Evolutionary conservation across 1,140 invertebrate species (phyloP).

Genomic region (Leptinotarsa texana): DNA sequence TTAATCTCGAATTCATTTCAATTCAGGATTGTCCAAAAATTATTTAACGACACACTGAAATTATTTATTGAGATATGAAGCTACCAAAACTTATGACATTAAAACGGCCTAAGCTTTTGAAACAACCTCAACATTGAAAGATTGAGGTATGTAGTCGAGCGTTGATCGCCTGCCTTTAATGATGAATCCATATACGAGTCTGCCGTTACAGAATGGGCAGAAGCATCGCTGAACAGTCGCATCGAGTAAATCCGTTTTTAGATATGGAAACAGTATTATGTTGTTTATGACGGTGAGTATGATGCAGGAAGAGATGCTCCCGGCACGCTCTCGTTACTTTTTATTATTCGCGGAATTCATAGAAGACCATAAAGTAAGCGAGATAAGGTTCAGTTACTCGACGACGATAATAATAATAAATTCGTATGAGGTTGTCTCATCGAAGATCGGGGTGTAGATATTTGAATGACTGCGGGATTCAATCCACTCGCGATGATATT

Average conservation of each 20-base stretch:
- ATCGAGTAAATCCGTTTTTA: slow-evolving; percentile 41
- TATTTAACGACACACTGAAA: too few relatives aligned
- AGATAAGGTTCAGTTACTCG: slow-evolving; percentile 33
- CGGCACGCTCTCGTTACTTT: slow-evolving; percentile 51
- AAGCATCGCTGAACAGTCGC: background rate
- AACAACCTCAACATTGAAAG: too few relatives aligned
- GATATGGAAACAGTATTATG: slow-evolving; percentile 46
- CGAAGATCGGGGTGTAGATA: slow-evolving; percentile 8
- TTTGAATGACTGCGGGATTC: background rate
- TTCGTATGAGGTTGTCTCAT: slow-evolving; percentile 25
- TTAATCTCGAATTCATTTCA: too few relatives aligned
- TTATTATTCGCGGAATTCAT: slow-evolving; percentile 51
- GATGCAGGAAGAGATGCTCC: slow-evolving; percentile 49
- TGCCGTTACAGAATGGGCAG: slow-evolving; percentile 30
- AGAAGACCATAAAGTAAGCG: slow-evolving; percentile 38
- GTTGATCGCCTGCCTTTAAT: slow-evolving; percentile 15
- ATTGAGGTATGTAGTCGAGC: slow-evolving; percentile 15
- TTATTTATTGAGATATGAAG: too few relatives aligned
- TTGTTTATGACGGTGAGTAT: slow-evolving; percentile 49
- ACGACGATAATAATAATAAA: slow-evolving; percentile 35
- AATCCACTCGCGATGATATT: background rate
- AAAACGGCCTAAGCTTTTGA: too few relatives aligned
- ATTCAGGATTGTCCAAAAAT: too few relatives aligned
- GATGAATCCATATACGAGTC: slow-evolving; percentile 35
- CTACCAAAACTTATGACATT: too few relatives aligned